Conservation (phyloP, 1,140 invertebrate genomes). For the Stenopsyche tienmushanensis region DNA sequence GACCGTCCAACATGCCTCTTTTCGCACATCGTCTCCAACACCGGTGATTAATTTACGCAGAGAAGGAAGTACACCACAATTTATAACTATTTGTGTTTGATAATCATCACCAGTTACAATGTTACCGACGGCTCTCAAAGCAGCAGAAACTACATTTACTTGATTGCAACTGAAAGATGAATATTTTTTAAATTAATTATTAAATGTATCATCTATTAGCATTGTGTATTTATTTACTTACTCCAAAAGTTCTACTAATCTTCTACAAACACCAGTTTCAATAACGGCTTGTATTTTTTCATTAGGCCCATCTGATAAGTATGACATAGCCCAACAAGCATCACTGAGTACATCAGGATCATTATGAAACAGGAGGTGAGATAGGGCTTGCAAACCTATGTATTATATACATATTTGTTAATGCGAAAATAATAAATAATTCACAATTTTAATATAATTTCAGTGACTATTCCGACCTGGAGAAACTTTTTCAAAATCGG, state of each 20-base stretch:
- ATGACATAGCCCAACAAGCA: conserved; percentile 93
- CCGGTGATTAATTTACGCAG: conserved; percentile 79
- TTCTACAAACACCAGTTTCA: conserved; percentile 90
- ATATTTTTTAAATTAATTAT: too few relatives aligned
- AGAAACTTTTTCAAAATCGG: conserved; percentile 85
- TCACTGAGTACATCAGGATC: conserved; percentile 93
- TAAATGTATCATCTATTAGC: too few relatives aligned
- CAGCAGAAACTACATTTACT: conserved; percentile 92
- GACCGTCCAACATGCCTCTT: conserved; percentile 98
- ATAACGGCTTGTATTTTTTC: conserved; percentile 98
- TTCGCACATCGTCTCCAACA: conserved; percentile 82
- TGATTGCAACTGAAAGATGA: conserved; percentile 72
- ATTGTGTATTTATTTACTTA: too few relatives aligned
- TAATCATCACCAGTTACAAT: conserved; percentile 97
- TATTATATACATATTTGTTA: too few relatives aligned
- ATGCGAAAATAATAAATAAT: neutral
- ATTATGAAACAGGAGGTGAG: conserved; percentile 82
- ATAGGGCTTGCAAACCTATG: conserved; percentile 81
- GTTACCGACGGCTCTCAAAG: conserved; percentile 93
- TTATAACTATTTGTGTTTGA: conserved; percentile 93
- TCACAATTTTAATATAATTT: conserved; percentile 15
- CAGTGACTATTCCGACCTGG: conserved; percentile 47
- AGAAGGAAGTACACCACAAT: conserved; percentile 86
- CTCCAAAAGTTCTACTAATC: conserved; percentile 93
- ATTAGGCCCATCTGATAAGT: conserved; percentile 95